Evolutionary conservation across 2,797 vertebrate genomes (phyloP), one percentile per base, ranked within the genome.

Genomic region (Xenentodon cancila): DNA sequence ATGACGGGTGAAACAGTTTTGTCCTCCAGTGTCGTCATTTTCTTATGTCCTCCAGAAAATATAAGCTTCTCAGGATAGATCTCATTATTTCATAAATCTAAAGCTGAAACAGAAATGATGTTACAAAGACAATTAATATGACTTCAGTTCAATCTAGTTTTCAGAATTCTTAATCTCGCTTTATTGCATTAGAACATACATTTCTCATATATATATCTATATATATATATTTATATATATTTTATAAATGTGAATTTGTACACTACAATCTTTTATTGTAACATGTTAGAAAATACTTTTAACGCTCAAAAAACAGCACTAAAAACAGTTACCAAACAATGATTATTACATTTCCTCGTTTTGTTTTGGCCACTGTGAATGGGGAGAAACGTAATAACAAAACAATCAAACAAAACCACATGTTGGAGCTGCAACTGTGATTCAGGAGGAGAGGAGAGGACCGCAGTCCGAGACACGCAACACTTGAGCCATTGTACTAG

Each of bases 171-270:
- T 88, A 87, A 88, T 86, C 65, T 90, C 80, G 90, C 82, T 94
- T 94, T 94, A 94, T 94, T 94, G 93, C 93, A 91, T 94, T 90
- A 90, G 92, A 94, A 93, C 94, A 94, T 94, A 94, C 92, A 93
- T 91, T 89, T 94, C 60, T 90, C 78, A 88, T 90, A 89, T 89
- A 85, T 86, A 86, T 91, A 52, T 85, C 75, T 86, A 71, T 87
- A 83, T 86, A 70, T 84, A 83, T 86, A 70, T 84, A 30, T 49
- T 15, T 50, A 80, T 88, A 79, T 91, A 89, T 91, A 88, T 84
- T 84, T 94, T 94, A 94, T 89, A 94, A 94, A 94, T 93, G 91
- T 93, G 90, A 86, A 93, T 94, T 94, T 94, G 90, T 94, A 94
- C 93, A 94, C 93, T 94, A 94, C 94, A 94, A 94, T 94, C 94